A percentile compares a stretch with the other conserved stretches of the same genome.
Evolutionary conservation across 1,140 invertebrate genomes (phyloP).

Genomic region (Cephus cinctus): DNA sequence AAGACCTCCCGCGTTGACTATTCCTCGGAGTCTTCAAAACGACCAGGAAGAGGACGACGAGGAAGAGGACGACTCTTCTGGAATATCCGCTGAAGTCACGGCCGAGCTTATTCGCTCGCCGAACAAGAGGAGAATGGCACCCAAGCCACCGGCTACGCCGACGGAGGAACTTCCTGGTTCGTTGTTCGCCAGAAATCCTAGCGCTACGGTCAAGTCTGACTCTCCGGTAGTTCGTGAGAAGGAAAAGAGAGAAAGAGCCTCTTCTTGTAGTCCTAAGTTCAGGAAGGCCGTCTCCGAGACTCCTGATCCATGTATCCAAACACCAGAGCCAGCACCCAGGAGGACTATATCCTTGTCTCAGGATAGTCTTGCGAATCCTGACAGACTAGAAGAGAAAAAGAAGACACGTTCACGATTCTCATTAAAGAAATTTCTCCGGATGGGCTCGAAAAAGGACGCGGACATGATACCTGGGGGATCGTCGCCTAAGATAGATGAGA

Average conservation of each 20-base stretch:
- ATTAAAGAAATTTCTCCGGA: constrained; percentile 78
- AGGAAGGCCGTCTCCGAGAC: constrained; percentile 45
- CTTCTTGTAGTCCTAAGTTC: constrained; percentile 66
- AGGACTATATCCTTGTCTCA: constrained; percentile 70
- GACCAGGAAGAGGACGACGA: constrained; percentile 6
- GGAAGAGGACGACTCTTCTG: constrained; percentile 5
- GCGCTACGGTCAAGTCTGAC: constrained; percentile 60
- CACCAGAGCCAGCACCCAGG: constrained; percentile 64
- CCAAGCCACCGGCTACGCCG: constrained; percentile 62
- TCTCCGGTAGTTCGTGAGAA: constrained; percentile 72
- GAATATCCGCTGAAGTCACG: constrained; percentile 2
- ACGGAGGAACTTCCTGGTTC: constrained; percentile 50
- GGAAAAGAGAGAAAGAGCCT: constrained; percentile 70
- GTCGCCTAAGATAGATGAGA: constrained; percentile 35
- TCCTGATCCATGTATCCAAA: constrained; percentile 43
- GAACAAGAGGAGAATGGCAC: constrained; percentile 62
- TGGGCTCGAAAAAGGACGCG: constrained; percentile 70
- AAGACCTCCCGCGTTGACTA: background rate
- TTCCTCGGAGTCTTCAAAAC: background rate
- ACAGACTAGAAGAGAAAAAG: constrained; percentile 60
- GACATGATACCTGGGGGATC: constrained; percentile 48
- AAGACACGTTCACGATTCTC: constrained; percentile 69
- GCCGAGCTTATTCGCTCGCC: constrained; percentile 46
- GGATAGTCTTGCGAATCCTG: constrained; percentile 61
- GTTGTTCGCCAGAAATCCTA: constrained; percentile 60